Percentiles rank a stretch among this genome's conserved stretches.
These are phyloP conservation scores for Aythya baeri DNA, from an alignment of 2,113 vertebrate genomes.

Conservation along the genomic window DNA sequence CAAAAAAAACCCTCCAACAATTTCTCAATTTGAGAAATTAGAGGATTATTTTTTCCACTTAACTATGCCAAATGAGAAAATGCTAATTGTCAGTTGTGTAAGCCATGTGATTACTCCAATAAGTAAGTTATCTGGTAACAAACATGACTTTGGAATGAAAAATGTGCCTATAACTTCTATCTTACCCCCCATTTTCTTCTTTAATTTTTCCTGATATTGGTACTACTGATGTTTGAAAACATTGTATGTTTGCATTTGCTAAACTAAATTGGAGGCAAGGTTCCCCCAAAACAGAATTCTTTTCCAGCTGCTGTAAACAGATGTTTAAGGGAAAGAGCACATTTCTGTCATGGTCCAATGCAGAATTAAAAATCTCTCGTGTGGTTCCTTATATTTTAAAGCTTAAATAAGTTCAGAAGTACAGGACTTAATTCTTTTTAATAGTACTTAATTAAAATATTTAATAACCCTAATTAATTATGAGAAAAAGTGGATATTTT, in stretches of 20 bases:
- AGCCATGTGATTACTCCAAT: neutral
- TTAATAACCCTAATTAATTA: neutral
- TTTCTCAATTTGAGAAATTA: neutral
- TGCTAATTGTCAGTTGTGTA: neutral
- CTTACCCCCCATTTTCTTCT: neutral
- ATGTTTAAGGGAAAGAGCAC: neutral
- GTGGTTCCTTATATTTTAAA: neutral
- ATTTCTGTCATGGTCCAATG: neutral
- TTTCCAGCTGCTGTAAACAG: neutral
- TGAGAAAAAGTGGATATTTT: neutral
- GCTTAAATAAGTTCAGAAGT: neutral
- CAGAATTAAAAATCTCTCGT: neutral
- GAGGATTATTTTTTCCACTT: neutral
- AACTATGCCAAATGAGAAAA: neutral
- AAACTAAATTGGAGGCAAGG: neutral
- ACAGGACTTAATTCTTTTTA: neutral
- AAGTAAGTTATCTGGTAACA: neutral
- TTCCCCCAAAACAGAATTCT: neutral
- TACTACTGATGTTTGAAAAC: neutral
- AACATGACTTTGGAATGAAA: neutral
- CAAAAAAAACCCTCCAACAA: rapidly evolving
- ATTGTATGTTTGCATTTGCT: neutral
- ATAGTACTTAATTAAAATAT: neutral
- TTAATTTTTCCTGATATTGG: neutral
- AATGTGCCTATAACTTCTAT: rapidly evolving